Evolutionary conservation across 2,888 invertebrate genomes (phyloP).

Genomic region (Lasioglossum zephyrum): DNA sequence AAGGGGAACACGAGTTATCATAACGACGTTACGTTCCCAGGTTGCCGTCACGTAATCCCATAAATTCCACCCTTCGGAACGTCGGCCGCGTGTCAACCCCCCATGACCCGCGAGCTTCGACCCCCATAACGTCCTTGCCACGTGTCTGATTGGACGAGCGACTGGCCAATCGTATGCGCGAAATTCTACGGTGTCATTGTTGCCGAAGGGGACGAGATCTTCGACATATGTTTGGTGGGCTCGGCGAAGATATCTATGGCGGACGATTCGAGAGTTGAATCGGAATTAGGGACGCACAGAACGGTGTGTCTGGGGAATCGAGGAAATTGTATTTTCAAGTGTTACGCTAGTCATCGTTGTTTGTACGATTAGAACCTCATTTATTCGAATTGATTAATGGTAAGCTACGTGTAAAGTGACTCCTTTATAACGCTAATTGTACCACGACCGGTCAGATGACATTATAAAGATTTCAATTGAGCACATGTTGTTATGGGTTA

Average conservation of each 20-base stretch:
- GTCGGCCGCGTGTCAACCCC: conserved; percentile 14
- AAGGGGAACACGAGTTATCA: conserved; percentile 42
- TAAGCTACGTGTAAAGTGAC: background rate
- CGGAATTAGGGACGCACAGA: conserved; percentile 31
- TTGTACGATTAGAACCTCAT: background rate
- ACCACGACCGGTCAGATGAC: no score
- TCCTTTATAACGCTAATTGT: no score
- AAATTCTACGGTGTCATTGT: conserved; percentile 67
- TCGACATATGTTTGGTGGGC: conserved; percentile 66
- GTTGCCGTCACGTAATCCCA: conserved; percentile 63
- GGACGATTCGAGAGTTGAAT: conserved; percentile 38
- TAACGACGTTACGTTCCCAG: conserved; percentile 72
- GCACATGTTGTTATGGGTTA: no score
- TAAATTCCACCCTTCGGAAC: conserved; percentile 61
- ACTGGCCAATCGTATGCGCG: conserved; percentile 66
- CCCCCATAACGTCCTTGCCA: conserved; percentile 36
- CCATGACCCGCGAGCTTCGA: conserved; percentile 1
- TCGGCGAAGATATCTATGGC: background rate
- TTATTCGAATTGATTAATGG: no score
- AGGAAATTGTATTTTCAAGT: background rate
- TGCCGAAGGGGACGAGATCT: conserved; percentile 47
- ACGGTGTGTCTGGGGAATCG: background rate
- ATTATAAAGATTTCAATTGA: no score
- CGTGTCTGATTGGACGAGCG: conserved; percentile 64
- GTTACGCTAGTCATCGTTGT: background rate